These are phyloP conservation scores for Macrochelys suwanniensis DNA, from an alignment of 2,797 vertebrate species.

Conservation along the genomic window DNA sequence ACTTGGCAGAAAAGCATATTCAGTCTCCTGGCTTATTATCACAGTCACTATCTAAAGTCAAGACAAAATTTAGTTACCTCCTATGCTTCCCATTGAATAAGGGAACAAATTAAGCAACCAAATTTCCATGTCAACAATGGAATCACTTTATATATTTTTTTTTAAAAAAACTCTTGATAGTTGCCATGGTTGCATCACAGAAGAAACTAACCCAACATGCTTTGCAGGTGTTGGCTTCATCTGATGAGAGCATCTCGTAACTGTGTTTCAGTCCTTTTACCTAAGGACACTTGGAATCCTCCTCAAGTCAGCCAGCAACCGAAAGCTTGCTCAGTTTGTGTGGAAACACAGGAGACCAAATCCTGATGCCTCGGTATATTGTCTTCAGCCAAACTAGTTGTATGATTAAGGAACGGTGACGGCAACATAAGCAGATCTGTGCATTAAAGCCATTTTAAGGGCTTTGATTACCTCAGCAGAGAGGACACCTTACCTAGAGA, in stretches of 20 bases:
- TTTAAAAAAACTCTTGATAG: not conserved
- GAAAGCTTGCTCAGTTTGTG: not conserved
- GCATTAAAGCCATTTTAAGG: not conserved
- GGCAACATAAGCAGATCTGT: not conserved
- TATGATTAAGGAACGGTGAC: not conserved
- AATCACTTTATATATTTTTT: not conserved
- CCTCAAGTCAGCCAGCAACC: not conserved
- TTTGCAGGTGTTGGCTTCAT: not conserved
- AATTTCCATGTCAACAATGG: not conserved
- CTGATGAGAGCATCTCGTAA: not conserved
- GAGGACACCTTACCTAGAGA: conserved; percentile 73
- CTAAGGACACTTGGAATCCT: not conserved
- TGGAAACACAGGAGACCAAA: not conserved
- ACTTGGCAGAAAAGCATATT: not conserved
- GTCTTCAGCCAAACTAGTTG: not conserved
- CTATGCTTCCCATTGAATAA: not conserved
- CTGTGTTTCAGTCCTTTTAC: not conserved
- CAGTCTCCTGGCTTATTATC: not conserved
- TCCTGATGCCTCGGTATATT: not conserved
- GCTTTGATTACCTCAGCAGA: not conserved
- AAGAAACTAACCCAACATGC: not conserved
- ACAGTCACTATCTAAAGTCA: not conserved
- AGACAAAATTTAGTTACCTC: not conserved
- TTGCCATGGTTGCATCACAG: not conserved
- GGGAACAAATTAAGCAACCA: not conserved